These are phyloP conservation scores for Ranitomeya imitator DNA, from an alignment of 2,113 vertebrate genomes.

Conservation along the genomic window DNA sequence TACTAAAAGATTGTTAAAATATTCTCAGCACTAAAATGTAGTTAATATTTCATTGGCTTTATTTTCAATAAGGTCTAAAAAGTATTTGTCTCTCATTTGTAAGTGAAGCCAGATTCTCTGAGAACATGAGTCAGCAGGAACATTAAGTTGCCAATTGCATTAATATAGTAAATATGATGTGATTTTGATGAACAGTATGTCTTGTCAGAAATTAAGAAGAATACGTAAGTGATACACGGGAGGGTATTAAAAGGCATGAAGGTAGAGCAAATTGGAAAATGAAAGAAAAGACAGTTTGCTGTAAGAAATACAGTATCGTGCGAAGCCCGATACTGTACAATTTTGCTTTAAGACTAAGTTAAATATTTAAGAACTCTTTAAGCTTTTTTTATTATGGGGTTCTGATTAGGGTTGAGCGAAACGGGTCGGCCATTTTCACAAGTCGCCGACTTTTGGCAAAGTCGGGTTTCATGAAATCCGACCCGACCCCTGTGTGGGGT, in stretches of 20 bases:
- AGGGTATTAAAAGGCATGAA: neutral
- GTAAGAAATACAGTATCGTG: neutral
- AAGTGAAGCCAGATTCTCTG: constrained; percentile 43
- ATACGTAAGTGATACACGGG: neutral
- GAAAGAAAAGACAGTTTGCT: neutral
- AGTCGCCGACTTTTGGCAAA: too few relatives aligned
- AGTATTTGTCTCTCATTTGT: constrained; percentile 16
- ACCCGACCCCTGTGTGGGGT: too few relatives aligned
- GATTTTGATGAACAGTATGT: constrained; percentile 32
- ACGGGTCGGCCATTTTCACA: too few relatives aligned
- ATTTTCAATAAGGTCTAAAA: constrained; percentile 28
- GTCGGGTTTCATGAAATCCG: too few relatives aligned
- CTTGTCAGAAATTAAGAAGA: constrained; percentile 21
- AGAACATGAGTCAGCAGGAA: constrained; percentile 50
- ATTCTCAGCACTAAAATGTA: constrained; percentile 12
- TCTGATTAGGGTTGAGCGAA: too few relatives aligned
- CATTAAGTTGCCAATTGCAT: constrained; percentile 23
- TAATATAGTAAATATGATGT: constrained; percentile 23
- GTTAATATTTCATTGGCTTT: constrained; percentile 30
- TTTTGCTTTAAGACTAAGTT: neutral
- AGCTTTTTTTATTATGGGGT: too few relatives aligned
- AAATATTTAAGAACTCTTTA: neutral
- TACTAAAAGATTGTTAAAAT: constrained; percentile 10
- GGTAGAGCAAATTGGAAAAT: neutral
- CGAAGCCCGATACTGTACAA: neutral